These are phyloP conservation scores for Drosophila testacea DNA, from an alignment of 2,888 invertebrate genomes.

Conservation along the genomic window DNA sequence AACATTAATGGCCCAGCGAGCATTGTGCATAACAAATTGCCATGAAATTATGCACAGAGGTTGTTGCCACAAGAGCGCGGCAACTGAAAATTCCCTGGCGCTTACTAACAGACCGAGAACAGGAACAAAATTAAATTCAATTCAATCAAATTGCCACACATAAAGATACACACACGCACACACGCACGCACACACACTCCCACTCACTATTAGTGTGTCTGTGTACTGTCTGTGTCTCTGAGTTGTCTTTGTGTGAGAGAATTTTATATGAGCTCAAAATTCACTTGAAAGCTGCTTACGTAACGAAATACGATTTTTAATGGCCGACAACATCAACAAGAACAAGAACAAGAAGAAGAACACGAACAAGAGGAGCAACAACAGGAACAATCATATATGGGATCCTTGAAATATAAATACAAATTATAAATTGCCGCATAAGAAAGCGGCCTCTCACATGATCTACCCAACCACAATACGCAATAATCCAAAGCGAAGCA, in stretches of 20 bases:
- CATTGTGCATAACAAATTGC: slow-evolving; percentile 52
- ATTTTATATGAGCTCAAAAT: slow-evolving; percentile 35
- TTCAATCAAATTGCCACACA: slow-evolving; percentile 52
- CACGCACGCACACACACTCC: not conserved
- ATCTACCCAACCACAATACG: slow-evolving; percentile 1
- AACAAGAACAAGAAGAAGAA: not conserved
- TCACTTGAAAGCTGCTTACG: slow-evolving; percentile 49
- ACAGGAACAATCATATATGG: not conserved
- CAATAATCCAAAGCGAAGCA: not conserved
- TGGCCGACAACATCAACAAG: slow-evolving; percentile 12
- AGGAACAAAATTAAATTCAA: slow-evolving; percentile 40
- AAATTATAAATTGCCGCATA: slow-evolving; percentile 11
- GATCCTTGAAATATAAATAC: slow-evolving; percentile 10
- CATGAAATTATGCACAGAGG: slow-evolving; percentile 40
- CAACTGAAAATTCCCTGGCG: slow-evolving; percentile 28
- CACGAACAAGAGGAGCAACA: not conserved
- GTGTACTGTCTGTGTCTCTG: slow-evolving; percentile 4
- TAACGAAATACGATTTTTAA: slow-evolving; percentile 49
- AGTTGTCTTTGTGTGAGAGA: not conserved
- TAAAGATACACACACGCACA: slow-evolving; percentile 2
- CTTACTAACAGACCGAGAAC: slow-evolving; percentile 1
- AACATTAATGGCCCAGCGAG: slow-evolving; percentile 47
- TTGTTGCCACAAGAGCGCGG: slow-evolving; percentile 1
- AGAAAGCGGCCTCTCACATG: not conserved
- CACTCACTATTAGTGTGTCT: not conserved